Base-by-base conservation (phyloP, 2,888 invertebrate species). In the Melanotus villosus region DNA sequence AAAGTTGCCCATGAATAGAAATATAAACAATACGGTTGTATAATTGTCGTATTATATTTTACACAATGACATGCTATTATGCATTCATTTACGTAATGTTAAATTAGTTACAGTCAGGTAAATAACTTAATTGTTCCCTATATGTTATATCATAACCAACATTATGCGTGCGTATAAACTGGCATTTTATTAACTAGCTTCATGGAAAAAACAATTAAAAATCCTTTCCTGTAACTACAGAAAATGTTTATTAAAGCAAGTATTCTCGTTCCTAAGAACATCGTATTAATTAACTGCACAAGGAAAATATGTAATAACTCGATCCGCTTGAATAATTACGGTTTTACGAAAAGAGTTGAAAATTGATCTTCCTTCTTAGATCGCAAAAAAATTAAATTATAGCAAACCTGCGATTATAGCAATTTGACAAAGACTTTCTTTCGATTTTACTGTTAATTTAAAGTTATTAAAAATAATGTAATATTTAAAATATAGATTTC, bases 41-140 rank as follows among this genome's bases (percentile, higher is more conserved):
- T 78, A 79, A 79, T 79, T 74, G 76, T 76, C 64, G 71, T 72
- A 76, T 78, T 79, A 78, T 77, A 75, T 64, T 77, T 74, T 73
- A 72, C 74, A 77, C 74, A 77, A 77, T 75, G 73, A 77, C 73
- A 77, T 76, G 77, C 75, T 69, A 77, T 75, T 73, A 73, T 71
- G 70, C 74, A 76, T 77, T 76, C 76, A 77, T 78, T 79, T 78
- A 76, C 74, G 77, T 77, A 77, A 79, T 78, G 75, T 75, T 71
- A 65, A 75, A 78, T 79, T 79, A 77, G 79, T 79, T 70, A 77
- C 77, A 77, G 73, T 72, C 75, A 75, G 77, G 77, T 79, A 77
- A 78, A 77, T 76, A 72, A 67, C 76, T 78, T 79, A 79, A 79
- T 79, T 79, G 75, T 74, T 76, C 71, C 50, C 70, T 63, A 62